Conservation (phyloP, 2,113 vertebrate genomes). For the Quiscalus mexicanus region DNA sequence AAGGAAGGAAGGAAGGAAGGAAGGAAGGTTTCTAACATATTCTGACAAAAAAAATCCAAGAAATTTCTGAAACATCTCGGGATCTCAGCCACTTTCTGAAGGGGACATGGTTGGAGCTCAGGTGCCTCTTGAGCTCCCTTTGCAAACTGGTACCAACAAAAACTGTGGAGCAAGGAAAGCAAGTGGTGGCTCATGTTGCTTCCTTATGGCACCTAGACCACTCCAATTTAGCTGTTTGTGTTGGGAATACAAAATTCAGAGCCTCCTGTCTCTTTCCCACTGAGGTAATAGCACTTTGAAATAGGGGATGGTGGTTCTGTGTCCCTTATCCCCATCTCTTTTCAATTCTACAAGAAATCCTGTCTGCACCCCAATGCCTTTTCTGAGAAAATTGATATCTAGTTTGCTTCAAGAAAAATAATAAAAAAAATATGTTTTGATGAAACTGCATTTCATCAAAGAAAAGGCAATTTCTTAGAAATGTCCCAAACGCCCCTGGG, state of each 20-base stretch:
- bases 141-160: neutral
- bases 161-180: neutral
- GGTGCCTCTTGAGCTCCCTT: neutral
- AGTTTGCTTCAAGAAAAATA: neutral
- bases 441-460: neutral
- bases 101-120: neutral
- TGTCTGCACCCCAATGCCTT: neutral
- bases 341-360: neutral
- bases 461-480: constrained; percentile 2
- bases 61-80: neutral
- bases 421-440: neutral
- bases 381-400: neutral
- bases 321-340: neutral
- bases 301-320: neutral
- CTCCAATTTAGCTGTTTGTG: neutral
- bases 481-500: neutral
- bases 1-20: no score
- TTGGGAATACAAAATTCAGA: neutral
- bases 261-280: neutral
- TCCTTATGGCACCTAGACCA: neutral
- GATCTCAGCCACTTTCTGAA: neutral
- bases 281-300: neutral
- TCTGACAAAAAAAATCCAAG: neutral
- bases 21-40: neutral
- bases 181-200: neutral